Evolutionary conservation across 2,797 vertebrate genomes (phyloP).

Genomic region (Epinephelus malabaricus): DNA sequence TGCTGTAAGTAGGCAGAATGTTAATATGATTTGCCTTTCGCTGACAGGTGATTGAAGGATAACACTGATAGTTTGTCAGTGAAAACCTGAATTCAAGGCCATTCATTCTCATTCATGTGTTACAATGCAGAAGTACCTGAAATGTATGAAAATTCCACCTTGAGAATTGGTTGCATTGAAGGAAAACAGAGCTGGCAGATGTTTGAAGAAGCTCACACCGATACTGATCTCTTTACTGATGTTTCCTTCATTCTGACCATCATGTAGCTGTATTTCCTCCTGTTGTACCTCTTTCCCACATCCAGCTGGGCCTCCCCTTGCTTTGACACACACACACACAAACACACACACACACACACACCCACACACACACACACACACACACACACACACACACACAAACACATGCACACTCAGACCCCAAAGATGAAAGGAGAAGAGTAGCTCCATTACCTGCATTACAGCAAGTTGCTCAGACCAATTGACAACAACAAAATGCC

Average conservation of each 20-base stretch:
- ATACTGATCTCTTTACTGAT: constrained; percentile 41
- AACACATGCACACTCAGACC: constrained; percentile 70
- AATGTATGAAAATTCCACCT: neutral
- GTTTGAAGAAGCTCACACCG: constrained; percentile 55
- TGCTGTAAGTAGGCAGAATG: neutral
- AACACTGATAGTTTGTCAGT: neutral
- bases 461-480: constrained; percentile 91
- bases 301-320: constrained; percentile 81
- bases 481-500: constrained; percentile 95
- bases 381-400: constrained; percentile 59
- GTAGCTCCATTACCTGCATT: constrained; percentile 97
- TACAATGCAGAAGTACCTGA: neutral
- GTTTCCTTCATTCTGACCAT: constrained; percentile 65
- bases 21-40: neutral
- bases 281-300: constrained; percentile 81
- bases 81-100: neutral
- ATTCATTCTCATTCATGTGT: constrained; percentile 8
- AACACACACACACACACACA: constrained; percentile 48
- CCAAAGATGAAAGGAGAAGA: constrained; percentile 96
- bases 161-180: neutral
- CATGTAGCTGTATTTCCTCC: constrained; percentile 78
- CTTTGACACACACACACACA: constrained; percentile 70
- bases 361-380: constrained; percentile 12
- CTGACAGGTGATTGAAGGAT: constrained; percentile 5
- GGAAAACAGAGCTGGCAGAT: constrained; percentile 54